Evolutionary conservation across 2,797 vertebrate genomes (phyloP).

Genomic region (Cossypha niveicapilla): DNA sequence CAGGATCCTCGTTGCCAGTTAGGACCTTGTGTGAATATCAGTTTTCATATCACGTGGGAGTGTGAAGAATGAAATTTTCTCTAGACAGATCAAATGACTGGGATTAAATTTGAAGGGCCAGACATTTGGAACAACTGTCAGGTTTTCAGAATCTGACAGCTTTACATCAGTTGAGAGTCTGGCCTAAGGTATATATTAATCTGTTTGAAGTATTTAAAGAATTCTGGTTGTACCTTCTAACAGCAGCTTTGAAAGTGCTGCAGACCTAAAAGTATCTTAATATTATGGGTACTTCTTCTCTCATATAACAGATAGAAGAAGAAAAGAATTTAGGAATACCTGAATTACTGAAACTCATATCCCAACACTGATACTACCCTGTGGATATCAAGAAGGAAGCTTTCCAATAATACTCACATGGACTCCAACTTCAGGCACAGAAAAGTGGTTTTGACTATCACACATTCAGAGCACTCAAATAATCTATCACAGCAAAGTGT

Average conservation of each 20-base stretch:
- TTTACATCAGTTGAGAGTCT: background rate
- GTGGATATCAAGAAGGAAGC: background rate
- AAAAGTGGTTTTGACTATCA: background rate
- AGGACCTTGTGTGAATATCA: background rate
- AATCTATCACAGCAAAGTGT: background rate
- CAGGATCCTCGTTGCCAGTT: background rate
- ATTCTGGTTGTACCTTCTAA: background rate
- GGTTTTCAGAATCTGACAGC: background rate
- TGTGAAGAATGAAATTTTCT: constrained; percentile 16
- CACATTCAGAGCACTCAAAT: background rate
- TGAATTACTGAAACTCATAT: background rate
- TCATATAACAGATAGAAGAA: background rate
- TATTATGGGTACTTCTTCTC: background rate
- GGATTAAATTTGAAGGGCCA: background rate
- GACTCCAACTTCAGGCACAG: background rate
- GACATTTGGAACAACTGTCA: background rate
- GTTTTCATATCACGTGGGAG: background rate
- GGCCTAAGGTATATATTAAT: background rate
- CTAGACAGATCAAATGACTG: background rate
- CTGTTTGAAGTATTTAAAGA: background rate
- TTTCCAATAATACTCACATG: background rate
- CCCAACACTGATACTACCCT: background rate
- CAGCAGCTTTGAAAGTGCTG: background rate
- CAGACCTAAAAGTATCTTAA: background rate
- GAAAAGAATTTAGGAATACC: background rate